phyloP scores from a whole-genome alignment of 2,888 invertebrate genomes.

The Caradrina clavipalpis region DNA sequence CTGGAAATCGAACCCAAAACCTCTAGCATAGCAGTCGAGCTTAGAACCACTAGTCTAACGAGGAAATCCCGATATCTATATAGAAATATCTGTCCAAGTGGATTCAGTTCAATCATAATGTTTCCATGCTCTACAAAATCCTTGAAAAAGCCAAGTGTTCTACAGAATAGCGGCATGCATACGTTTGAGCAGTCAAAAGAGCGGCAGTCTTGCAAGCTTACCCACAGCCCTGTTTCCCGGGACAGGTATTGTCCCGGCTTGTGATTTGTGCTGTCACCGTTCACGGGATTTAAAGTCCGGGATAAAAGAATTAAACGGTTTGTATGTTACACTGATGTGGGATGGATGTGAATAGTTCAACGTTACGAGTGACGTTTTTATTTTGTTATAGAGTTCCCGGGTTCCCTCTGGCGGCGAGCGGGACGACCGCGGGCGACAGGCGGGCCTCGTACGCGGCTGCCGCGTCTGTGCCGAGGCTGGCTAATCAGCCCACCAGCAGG shows the following conservation, averaged over 20 bases:
- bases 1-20: no score
- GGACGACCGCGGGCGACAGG: no score
- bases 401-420: no score
- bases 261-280: constrained; percentile 45
- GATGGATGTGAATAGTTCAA: constrained; percentile 10
- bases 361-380: neutral
- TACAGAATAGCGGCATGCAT: constrained; percentile 34
- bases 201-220: constrained; percentile 31
- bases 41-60: no score
- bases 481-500: no score
- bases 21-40: no score
- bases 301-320: constrained; percentile 42
- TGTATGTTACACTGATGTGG: constrained; percentile 40
- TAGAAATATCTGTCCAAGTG: no score
- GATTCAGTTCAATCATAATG: neutral
- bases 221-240: neutral
- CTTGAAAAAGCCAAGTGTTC: constrained; percentile 5
- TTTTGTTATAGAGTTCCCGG: neutral
- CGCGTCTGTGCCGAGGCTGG: no score
- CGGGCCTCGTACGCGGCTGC: no score
- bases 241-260: constrained; percentile 37
- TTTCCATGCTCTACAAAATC: neutral
- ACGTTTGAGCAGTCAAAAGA: constrained; percentile 40
- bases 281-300: constrained; percentile 33
- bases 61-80: no score